Evolutionary conservation across 1,140 invertebrate genomes (phyloP).

Genomic region (Pseudomyrmex sp.): DNA sequence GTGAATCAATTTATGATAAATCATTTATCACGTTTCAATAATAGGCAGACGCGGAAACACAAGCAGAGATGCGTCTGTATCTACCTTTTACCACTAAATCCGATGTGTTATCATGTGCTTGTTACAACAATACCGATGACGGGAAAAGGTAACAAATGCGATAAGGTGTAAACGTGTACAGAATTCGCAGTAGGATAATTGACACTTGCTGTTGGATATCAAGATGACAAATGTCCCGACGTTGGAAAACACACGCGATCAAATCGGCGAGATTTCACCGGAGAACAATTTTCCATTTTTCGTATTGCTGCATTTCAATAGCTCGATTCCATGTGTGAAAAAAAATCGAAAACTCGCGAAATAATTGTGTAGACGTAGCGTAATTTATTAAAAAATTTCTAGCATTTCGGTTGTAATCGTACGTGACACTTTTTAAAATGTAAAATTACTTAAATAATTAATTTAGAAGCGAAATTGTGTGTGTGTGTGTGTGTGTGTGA

Average conservation of each 20-base stretch:
- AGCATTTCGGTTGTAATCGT: conserved; percentile 5
- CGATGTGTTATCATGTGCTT: conserved; percentile 37
- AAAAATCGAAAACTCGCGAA: conserved; percentile 1
- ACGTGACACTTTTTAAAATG: conserved; percentile 37
- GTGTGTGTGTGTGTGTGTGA: too few relatives aligned
- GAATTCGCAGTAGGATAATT: conserved; percentile 31
- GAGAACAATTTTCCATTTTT: neutral
- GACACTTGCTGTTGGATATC: neutral
- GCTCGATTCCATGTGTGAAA: neutral
- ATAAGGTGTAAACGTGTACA: neutral
- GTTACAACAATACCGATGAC: conserved; percentile 20
- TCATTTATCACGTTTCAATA: conserved; percentile 37
- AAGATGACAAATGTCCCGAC: neutral
- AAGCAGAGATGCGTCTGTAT: neutral
- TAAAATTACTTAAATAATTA: neutral
- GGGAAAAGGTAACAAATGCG: conserved; percentile 35
- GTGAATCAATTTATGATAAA: conserved; percentile 50
- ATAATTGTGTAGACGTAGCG: conserved; percentile 3
- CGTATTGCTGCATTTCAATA: conserved; percentile 12
- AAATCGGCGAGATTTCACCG: neutral
- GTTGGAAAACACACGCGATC: neutral
- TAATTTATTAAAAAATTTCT: conserved; percentile 34
- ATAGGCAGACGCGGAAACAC: conserved; percentile 21
- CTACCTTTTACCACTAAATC: neutral
- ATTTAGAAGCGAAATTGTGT: neutral